phyloP scores from a whole-genome alignment of 1,140 invertebrate genomes.

The Microplitis mediator region DNA sequence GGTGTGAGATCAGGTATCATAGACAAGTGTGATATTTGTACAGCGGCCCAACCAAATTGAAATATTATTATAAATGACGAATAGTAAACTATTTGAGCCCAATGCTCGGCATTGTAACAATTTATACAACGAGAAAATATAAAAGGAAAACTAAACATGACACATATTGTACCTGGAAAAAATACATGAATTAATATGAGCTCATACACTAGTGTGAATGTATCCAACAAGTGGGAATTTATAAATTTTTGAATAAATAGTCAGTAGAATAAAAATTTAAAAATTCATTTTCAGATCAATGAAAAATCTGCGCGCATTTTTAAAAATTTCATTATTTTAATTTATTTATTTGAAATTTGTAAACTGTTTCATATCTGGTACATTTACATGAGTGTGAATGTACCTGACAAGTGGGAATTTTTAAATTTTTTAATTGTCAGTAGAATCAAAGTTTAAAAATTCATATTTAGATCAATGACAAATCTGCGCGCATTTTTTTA shows the following conservation, averaged over 20 bases:
- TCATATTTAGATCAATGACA: too few species aligned
- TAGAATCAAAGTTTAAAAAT: too few species aligned
- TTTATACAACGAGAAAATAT: slow-evolving; percentile 84
- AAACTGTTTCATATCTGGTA: too few species aligned
- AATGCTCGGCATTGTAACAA: slow-evolving; percentile 71
- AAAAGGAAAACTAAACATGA: slow-evolving; percentile 85
- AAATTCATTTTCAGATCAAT: too few species aligned
- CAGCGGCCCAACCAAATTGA: slow-evolving; percentile 95
- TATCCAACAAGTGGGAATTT: background rate
- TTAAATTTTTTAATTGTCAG: too few species aligned
- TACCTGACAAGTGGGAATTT: background rate
- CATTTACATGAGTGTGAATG: background rate
- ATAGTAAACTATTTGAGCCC: slow-evolving; percentile 86
- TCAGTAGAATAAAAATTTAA: too few species aligned
- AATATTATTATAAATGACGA: slow-evolving; percentile 89
- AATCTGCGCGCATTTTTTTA: too few species aligned
- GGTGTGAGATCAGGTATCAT: slow-evolving; percentile 76
- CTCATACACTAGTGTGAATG: background rate
- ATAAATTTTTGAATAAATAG: too few species aligned
- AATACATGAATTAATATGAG: slow-evolving; percentile 22
- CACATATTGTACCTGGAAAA: slow-evolving; percentile 74
- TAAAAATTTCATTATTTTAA: too few species aligned
- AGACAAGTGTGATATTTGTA: slow-evolving; percentile 94
- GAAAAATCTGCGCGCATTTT: too few species aligned
- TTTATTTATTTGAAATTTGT: too few species aligned